Base-by-base conservation (phyloP, 2,888 invertebrate genomes). In the Drosophila cognata region DNA sequence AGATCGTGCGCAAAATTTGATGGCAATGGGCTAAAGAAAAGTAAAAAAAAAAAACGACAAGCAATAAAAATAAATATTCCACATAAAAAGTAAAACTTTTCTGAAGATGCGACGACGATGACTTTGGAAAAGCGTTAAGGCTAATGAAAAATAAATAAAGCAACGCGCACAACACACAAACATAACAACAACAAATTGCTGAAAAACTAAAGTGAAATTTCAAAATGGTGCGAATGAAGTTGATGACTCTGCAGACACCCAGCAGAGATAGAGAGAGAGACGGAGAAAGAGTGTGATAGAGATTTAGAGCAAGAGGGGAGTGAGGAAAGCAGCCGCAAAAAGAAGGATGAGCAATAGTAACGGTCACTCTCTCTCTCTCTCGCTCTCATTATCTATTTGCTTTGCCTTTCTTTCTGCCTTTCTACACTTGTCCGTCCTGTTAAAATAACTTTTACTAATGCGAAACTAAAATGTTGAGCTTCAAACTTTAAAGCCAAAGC, bases 81-180 rank as follows among this genome's bases (percentile, higher is more conserved):
- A 67, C 71, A 78, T 84, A 74, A 88, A 85, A 90, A 90, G 89
- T 88, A 85, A 90, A 90, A 87, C 70, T 76, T 77, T 77, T 81
- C 73, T 50, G 64, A 72, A 81, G 83, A 80, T 88, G 74, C 73
- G 68, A 77, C 74, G 60, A 33, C 63, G 66, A 51, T 75, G 85
- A 80, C 89, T 90, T 90, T 89, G 89, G 84, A 90, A 86, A 90
- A 86, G 89, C 87, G 87, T 84, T 83, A 79, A 86, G 84, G 88
- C 83, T 76, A 80, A 88, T 80, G 84, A 67, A 71, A 88, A 88
- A 74, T 73, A 90, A 81, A 89, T 68, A 80, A 86, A 88, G 73
- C 68, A 46, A 53, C 64, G 58, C 60, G 58, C 41, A 66, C 31
- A 36, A n/a, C 11, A 36, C 18, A n/a, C 55, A 36, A 25, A 55